Conservation (phyloP, 2,888 invertebrate genomes). For the Tipula helvola region DNA sequence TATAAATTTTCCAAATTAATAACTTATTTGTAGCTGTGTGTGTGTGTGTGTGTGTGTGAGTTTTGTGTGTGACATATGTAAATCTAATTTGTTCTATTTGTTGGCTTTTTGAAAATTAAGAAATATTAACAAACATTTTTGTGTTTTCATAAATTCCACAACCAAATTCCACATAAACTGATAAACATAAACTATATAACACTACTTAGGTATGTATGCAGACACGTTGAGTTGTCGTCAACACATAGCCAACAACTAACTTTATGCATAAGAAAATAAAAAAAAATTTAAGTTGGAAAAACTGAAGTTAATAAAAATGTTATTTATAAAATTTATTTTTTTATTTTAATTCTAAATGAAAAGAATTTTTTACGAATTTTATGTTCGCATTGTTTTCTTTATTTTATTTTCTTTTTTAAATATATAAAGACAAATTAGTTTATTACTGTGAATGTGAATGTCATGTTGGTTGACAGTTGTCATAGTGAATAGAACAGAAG, state of each 20-base stretch:
- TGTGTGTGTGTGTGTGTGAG: neutral
- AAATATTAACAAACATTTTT: neutral
- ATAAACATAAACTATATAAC: neutral
- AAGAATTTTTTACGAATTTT: neutral
- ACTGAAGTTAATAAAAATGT: neutral
- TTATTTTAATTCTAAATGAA: neutral
- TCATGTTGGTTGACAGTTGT: neutral
- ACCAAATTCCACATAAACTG: neutral
- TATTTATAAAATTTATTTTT: neutral
- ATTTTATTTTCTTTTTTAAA: neutral
- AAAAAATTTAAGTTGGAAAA: neutral
- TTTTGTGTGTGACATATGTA: neutral
- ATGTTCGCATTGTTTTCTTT: neutral
- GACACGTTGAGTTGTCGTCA: neutral
- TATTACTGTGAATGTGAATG: slow-evolving; percentile 7
- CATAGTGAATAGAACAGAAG: neutral
- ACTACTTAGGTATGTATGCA: neutral
- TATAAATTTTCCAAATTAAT: neutral
- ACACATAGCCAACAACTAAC: neutral
- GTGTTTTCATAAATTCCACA: neutral
- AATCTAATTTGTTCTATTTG: neutral
- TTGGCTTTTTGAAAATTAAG: neutral
- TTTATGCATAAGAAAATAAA: neutral
- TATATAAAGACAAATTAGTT: neutral
- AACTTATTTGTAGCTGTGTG: neutral